phyloP scores from a whole-genome alignment of 2,888 invertebrate species.

The Stenodema calcarata region DNA sequence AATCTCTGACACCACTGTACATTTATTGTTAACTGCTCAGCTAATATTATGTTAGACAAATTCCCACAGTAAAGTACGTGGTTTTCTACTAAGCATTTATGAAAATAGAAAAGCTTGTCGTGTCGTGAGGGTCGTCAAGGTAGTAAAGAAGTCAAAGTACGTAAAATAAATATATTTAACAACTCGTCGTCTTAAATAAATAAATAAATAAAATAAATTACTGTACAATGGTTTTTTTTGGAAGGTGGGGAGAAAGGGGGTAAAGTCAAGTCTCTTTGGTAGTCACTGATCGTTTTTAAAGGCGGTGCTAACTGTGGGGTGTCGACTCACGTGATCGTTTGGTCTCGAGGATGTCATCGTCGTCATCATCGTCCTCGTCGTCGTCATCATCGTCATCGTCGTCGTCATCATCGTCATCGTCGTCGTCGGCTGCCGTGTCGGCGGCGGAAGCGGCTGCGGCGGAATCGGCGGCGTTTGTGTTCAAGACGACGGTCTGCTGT shows the following conservation, averaged over 20 bases:
- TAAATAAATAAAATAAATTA: conserved; percentile 44
- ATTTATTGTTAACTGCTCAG: not conserved
- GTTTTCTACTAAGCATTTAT: not conserved
- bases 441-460: conserved; percentile 54
- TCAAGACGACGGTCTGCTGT: conserved; percentile 58
- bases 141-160: conserved; percentile 14
- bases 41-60: not conserved
- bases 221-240: conserved; percentile 42
- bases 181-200: conserved; percentile 41
- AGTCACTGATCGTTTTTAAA: conserved; percentile 41
- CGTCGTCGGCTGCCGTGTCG: conserved; percentile 61
- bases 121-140: conserved; percentile 10
- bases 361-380: conserved; percentile 63
- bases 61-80: not conserved
- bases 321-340: conserved; percentile 85
- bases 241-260: not conserved
- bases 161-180: conserved; percentile 48
- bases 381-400: conserved; percentile 62
- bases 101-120: not conserved
- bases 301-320: conserved; percentile 49
- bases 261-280: conserved; percentile 50
- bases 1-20: not conserved
- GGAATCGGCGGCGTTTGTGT: conserved; percentile 56
- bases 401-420: conserved; percentile 61
- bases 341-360: conserved; percentile 68